Evolutionary conservation across 2,113 vertebrate species (phyloP).

Genomic region (Ranitomeya variabilis): DNA sequence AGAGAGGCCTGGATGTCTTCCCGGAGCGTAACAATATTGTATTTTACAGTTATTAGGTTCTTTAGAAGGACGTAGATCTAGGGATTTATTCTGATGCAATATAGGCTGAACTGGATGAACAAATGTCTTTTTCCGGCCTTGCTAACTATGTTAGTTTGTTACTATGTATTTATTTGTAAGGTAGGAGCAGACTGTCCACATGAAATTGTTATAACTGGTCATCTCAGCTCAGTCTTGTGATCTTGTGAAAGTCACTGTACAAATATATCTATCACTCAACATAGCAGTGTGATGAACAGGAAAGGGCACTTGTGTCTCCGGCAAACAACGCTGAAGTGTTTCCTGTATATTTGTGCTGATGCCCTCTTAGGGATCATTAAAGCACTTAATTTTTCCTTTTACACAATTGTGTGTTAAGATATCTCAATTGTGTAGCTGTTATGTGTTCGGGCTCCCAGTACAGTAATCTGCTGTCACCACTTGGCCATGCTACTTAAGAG

Average conservation of each 20-base stretch:
- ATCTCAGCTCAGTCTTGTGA: neutral
- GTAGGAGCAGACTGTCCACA: neutral
- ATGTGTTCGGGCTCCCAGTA: neutral
- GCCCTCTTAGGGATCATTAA: constrained; percentile 43
- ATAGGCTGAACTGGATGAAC: too few species aligned
- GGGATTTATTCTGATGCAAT: too few species aligned
- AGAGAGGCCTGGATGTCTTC: too few species aligned
- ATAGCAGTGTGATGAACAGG: constrained; percentile 10
- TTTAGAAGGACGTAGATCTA: too few species aligned
- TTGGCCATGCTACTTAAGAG: neutral
- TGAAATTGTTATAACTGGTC: neutral
- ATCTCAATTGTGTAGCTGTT: neutral
- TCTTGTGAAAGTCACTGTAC: constrained; percentile 4
- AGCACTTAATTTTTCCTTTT: constrained; percentile 43
- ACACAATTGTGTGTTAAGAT: neutral
- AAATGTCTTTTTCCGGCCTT: too few species aligned
- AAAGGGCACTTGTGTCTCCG: constrained; percentile 34
- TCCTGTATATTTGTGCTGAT: constrained; percentile 49
- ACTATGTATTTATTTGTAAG: neutral
- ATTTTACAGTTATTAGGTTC: too few species aligned
- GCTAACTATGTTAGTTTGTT: too few species aligned
- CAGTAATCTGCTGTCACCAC: constrained; percentile 12
- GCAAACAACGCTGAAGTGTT: constrained; percentile 22
- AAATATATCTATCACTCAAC: constrained; percentile 50
- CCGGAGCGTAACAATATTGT: too few species aligned